phyloP scores from a whole-genome alignment of 2,797 vertebrate species.

The Huso huso region DNA sequence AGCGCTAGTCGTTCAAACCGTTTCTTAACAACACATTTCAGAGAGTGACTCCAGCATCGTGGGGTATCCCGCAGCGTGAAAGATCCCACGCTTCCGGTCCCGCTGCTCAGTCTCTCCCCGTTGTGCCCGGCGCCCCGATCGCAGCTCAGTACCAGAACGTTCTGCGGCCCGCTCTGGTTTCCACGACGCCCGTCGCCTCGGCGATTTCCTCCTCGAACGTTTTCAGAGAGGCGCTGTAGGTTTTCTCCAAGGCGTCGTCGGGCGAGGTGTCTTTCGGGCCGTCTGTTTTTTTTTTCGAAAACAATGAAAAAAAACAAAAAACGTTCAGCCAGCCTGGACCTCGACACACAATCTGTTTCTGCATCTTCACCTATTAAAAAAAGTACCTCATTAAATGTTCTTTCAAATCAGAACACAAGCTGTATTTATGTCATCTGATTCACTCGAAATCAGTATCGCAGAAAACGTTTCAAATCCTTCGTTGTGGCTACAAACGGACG shows the following conservation, averaged over 20 bases:
- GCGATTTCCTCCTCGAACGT: constrained; percentile 88
- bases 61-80: too few species aligned
- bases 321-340: background rate
- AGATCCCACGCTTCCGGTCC: too few species aligned
- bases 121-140: constrained; percentile 34
- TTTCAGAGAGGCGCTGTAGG: constrained; percentile 69
- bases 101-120: background rate
- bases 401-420: background rate
- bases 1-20: too few species aligned
- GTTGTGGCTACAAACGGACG: too few species aligned
- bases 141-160: constrained; percentile 81
- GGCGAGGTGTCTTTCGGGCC: constrained; percentile 83
- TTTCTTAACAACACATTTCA: too few species aligned
- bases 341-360: background rate
- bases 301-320: background rate
- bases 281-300: constrained; percentile 45
- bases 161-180: constrained; percentile 52
- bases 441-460: background rate
- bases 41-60: too few species aligned
- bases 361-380: too few species aligned
- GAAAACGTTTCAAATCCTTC: background rate
- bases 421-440: background rate
- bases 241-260: constrained; percentile 71
- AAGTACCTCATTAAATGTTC: background rate
- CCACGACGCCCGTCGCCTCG: constrained; percentile 77